Conservation (phyloP, 2,888 invertebrate genomes). For the Ophioninae sp. region DNA sequence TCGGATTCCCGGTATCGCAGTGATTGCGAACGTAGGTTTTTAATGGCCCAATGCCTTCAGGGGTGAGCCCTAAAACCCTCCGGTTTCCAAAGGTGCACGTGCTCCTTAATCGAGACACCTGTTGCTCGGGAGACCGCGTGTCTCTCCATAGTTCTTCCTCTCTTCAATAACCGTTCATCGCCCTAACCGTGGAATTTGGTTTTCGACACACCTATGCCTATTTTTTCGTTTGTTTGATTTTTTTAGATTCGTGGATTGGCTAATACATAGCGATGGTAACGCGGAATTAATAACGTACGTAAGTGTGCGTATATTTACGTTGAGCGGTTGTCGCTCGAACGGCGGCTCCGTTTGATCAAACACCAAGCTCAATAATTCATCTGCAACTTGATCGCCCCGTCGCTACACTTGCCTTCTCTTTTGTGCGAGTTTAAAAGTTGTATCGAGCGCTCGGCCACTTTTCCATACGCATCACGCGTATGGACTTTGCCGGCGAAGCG, state of each 20-base stretch:
- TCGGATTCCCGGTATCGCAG: slow-evolving; percentile 19
- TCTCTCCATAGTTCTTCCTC: background rate
- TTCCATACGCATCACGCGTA: slow-evolving; percentile 32
- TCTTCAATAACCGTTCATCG: background rate
- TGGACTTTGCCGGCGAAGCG: background rate
- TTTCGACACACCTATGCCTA: background rate
- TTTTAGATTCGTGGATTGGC: no score
- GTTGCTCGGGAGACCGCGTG: slow-evolving; percentile 19
- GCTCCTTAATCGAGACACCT: slow-evolving; percentile 12
- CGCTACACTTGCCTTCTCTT: slow-evolving; percentile 56
- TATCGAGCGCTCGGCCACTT: slow-evolving; percentile 51
- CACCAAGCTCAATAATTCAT: slow-evolving; percentile 75
- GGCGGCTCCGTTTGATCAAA: slow-evolving; percentile 75
- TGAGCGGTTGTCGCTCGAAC: slow-evolving; percentile 64
- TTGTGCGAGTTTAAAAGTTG: slow-evolving; percentile 59
- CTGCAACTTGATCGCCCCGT: slow-evolving; percentile 71
- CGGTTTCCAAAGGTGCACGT: slow-evolving; percentile 24
- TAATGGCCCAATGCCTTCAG: slow-evolving; percentile 60
- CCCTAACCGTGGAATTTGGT: no score
- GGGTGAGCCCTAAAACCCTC: slow-evolving; percentile 46
- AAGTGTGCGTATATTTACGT: slow-evolving; percentile 57
- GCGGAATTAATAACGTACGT: slow-evolving; percentile 53
- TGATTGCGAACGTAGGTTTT: slow-evolving; percentile 52
- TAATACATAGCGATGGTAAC: no score
- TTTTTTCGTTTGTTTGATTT: no score